A percentile compares a stretch with the other conserved stretches of the same genome.
These are phyloP conservation scores for Pogona vitticeps DNA, from an alignment of 2,113 vertebrate species.

Conservation along the genomic window DNA sequence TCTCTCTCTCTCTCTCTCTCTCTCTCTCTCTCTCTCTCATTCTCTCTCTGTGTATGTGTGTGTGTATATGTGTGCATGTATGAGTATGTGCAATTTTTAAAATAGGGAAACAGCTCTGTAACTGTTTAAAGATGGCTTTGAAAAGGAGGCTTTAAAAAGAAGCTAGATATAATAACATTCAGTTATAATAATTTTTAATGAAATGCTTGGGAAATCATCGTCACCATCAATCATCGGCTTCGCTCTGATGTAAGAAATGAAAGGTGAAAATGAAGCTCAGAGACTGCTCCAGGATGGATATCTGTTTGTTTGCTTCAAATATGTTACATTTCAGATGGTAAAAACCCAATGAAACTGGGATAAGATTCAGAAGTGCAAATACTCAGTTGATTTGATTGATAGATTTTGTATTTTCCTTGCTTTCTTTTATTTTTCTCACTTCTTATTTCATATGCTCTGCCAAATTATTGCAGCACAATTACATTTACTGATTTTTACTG, in stretches of 20 bases:
- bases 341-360: neutral
- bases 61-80: neutral
- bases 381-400: conserved; percentile 14
- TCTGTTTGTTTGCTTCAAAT: neutral
- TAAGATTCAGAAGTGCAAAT: conserved; percentile 3
- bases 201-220: neutral
- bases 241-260: neutral
- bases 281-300: neutral
- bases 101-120: neutral
- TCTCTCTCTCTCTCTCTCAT: no score
- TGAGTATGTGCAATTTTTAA: neutral
- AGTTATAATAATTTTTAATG: neutral
- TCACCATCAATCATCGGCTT: neutral
- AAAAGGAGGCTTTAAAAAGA: neutral
- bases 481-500: conserved; percentile 38
- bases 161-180: neutral
- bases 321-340: conserved; percentile 18
- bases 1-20: no score
- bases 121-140: neutral
- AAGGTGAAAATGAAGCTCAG: neutral
- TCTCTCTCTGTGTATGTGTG: no score
- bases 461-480: conserved; percentile 22
- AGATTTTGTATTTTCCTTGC: conserved; percentile 14
- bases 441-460: conserved; percentile 30
- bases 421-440: neutral